A percentile compares a stretch with the other conserved stretches of the same genome.
phyloP scores from a whole-genome alignment of 2,113 vertebrate genomes.

The Rhabdornis inornatus region DNA sequence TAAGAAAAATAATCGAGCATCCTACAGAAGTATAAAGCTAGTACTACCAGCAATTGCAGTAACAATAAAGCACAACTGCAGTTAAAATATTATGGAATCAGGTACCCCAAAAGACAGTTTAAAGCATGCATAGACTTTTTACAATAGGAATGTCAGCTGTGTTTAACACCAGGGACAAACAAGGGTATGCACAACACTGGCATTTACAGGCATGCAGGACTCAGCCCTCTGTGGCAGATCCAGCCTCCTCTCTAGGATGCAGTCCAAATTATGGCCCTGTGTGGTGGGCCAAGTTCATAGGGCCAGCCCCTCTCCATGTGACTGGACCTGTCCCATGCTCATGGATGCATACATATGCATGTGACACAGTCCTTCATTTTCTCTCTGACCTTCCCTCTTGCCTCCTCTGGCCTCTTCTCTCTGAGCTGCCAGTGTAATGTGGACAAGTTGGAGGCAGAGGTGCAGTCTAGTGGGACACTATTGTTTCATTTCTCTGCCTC shows the following conservation, averaged over 20 bases:
- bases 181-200: background rate
- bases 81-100: background rate
- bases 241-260: fast-evolving
- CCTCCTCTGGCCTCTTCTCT: background rate
- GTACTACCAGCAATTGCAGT: background rate
- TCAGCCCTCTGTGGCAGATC: fast-evolving
- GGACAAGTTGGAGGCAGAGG: background rate
- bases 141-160: background rate
- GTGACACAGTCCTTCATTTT: background rate
- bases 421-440: background rate
- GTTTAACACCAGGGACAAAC: background rate
- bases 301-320: background rate
- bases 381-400: background rate
- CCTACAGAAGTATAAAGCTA: background rate
- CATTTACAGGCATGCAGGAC: background rate
- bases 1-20: background rate
- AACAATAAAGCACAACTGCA: background rate
- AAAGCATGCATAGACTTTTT: background rate
- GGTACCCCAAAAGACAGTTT: background rate
- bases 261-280: background rate
- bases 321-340: background rate
- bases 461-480: background rate
- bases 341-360: fast-evolving
- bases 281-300: background rate
- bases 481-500: background rate